These are phyloP conservation scores for Gobiocypris rarus DNA, from an alignment of 2,113 vertebrate genomes.

Conservation along the genomic window DNA sequence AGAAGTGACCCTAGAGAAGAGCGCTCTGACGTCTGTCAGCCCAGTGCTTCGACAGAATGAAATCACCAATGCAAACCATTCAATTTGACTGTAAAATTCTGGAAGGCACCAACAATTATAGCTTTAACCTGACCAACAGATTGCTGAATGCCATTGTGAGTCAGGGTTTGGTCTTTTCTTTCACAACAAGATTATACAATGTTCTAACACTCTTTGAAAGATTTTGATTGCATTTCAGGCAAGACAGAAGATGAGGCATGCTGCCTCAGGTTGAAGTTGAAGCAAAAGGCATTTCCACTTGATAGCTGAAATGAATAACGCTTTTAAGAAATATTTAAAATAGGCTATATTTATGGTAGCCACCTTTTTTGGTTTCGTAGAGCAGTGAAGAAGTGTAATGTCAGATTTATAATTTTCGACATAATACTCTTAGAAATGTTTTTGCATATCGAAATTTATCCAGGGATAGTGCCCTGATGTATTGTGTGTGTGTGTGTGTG, in stretches of 20 bases:
- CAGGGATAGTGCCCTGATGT: too few relatives aligned
- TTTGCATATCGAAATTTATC: too few relatives aligned
- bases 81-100: conserved; percentile 46
- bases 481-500: too few relatives aligned
- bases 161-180: background rate
- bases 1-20: conserved; percentile 2
- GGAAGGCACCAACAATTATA: background rate
- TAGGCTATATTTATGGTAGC: background rate
- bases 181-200: background rate
- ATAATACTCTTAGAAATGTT: too few relatives aligned
- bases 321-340: background rate
- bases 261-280: background rate
- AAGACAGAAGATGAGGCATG: conserved; percentile 2
- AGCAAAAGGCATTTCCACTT: background rate
- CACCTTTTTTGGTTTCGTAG: background rate
- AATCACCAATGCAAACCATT: conserved; percentile 38
- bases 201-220: background rate
- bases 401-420: too few relatives aligned
- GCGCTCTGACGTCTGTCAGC: background rate
- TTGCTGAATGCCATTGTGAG: background rate
- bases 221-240: too few relatives aligned
- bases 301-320: background rate
- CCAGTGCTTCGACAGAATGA: background rate
- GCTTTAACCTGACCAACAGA: conserved; percentile 14
- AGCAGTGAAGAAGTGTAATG: background rate